Base-by-base conservation (phyloP, 2,888 invertebrate species). In the Amphipyra berbera region DNA sequence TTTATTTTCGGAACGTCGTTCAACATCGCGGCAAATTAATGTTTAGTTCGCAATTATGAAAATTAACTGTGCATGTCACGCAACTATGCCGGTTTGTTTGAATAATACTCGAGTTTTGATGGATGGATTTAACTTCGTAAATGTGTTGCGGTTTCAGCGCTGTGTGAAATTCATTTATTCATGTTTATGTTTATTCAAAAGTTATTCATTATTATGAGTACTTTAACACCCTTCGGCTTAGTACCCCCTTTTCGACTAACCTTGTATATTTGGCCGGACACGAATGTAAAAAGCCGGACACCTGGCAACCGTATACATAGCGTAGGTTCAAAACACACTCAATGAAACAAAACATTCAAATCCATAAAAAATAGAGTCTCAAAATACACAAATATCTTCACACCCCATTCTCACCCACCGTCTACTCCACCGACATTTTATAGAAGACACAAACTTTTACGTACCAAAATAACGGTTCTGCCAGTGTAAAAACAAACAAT, bases 1-100 rank as follows among this genome's bases (percentile, higher is more conserved):
- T 61, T 61, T 49, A 61, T 40, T 55, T 68, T 50, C 15, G 27
- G 58, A 66, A 56, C 53, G 50, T 41, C 58, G 40, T 58, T 61
- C 56, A 62, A 67, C 59, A 64, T 73, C 46, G 52, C 9, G 15
- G 38, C 33, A 67, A 81, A 79, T 81, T 81, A 78, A 81, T 80
- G 71, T 74, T 42, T 48, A 55, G 61, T 68, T 61, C 38, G 52
- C 61, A 69, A 68, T 69, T 72, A 79, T 70, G 68, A 58, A 47
- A 69, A 73, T 65, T 46, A 67, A 57, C 10, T 41, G 52, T n/a
- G 15, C n/a, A 12, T 49, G 67, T 47, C 71, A 71, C 76, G 74
- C 61, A 76, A 75, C 63, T 50, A 61, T 59, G 49, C 21, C 21
- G 21, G 21, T 21, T 21, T 21, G 3, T 55, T 74, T 48, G 53